Conservation (phyloP, 2,888 invertebrate species). For the Ganaspis brasiliensis region DNA sequence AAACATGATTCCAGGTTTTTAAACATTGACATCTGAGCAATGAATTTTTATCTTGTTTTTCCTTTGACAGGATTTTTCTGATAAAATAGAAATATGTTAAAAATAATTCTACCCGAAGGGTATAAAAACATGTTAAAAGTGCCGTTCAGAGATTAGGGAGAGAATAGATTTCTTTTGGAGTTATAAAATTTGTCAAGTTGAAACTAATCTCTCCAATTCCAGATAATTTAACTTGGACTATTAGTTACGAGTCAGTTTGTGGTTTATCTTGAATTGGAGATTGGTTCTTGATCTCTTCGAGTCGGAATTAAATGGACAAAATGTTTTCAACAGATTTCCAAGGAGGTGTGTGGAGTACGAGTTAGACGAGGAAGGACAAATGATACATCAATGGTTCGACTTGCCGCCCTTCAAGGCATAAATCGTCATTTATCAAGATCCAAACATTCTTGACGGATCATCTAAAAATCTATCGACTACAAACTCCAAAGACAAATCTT, state of each 20-base stretch:
- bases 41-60: not conserved
- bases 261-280: not conserved
- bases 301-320: constrained; percentile 14
- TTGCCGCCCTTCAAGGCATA: constrained; percentile 63
- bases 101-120: constrained; percentile 2
- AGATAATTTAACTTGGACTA: constrained; percentile 11
- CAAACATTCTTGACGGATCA: not conserved
- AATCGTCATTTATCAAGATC: constrained; percentile 23
- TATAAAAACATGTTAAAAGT: constrained; percentile 44
- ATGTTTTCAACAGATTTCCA: constrained; percentile 63
- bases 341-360: constrained; percentile 75
- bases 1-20: too few relatives aligned
- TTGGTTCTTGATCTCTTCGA: not conserved
- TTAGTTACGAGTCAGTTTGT: constrained; percentile 17
- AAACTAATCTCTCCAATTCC: constrained; percentile 8
- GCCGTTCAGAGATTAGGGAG: constrained; percentile 33
- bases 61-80: not conserved
- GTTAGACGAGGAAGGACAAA: constrained; percentile 72
- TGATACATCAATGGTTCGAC: constrained; percentile 77
- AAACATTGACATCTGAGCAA: too few relatives aligned
- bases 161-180: constrained; percentile 1
- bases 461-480: not conserved
- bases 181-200: constrained; percentile 22
- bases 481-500: not conserved
- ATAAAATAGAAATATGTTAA: not conserved